A percentile compares a stretch with the other conserved stretches of the same genome.
phyloP scores from a whole-genome alignment of 2,888 invertebrate species.

The Cordylochernes scorpioides region DNA sequence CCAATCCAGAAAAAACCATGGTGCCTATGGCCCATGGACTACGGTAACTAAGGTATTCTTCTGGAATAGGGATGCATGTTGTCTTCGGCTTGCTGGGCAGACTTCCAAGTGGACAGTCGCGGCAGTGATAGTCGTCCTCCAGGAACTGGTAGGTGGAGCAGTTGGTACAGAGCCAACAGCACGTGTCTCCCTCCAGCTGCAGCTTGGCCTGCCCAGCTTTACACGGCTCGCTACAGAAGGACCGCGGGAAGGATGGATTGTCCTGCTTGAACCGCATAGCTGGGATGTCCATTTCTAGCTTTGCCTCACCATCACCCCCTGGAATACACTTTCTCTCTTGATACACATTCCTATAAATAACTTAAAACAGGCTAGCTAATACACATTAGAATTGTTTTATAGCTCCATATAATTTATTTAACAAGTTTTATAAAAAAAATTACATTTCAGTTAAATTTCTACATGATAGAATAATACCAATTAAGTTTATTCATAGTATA shows the following conservation, averaged over 20 bases:
- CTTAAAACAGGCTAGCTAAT: too few relatives aligned
- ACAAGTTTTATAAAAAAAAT: too few relatives aligned
- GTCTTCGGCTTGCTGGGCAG: constrained; percentile 20
- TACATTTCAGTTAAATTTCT: too few relatives aligned
- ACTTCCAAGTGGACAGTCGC: constrained; percentile 23
- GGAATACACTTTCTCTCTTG: too few relatives aligned
- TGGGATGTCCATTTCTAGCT: constrained; percentile 20
- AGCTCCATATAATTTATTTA: too few relatives aligned
- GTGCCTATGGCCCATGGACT: constrained; percentile 25
- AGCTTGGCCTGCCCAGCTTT: constrained; percentile 15
- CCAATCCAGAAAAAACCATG: constrained; percentile 22
- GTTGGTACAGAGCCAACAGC: constrained; percentile 29
- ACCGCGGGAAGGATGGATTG: constrained; percentile 20
- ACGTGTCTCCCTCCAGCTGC: constrained; percentile 23
- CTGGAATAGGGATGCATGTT: constrained; percentile 24
- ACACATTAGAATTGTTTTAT: too few relatives aligned
- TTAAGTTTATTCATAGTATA: too few relatives aligned
- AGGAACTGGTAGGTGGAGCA: constrained; percentile 26
- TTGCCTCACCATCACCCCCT: constrained; percentile 17
- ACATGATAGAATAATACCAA: too few relatives aligned
- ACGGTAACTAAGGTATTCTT: constrained; percentile 25
- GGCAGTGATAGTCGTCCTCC: constrained; percentile 24
- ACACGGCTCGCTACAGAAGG: constrained; percentile 26
- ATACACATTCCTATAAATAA: too few relatives aligned
- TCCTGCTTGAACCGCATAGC: constrained; percentile 21